A percentile compares a stretch with the other conserved stretches of the same genome.
Conservation (phyloP, 1,140 invertebrate genomes). For the Hydropsyche tenuis region DNA sequence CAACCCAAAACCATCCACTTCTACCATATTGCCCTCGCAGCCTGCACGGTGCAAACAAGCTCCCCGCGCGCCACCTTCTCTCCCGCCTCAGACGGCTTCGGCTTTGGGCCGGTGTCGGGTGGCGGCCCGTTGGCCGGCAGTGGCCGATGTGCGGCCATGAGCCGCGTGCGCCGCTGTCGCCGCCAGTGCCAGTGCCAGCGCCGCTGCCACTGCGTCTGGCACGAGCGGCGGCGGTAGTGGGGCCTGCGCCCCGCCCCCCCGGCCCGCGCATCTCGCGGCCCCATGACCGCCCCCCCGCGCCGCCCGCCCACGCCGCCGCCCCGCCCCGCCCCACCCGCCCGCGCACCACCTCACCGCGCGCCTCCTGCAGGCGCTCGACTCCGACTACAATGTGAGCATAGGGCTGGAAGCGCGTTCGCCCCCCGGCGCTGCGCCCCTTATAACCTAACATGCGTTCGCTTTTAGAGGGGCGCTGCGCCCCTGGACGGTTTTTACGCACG, state of each 20-base stretch:
- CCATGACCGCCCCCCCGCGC: not conserved
- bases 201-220: not conserved
- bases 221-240: not conserved
- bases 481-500: not conserved
- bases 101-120: not conserved
- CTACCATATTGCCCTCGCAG: too few relatives aligned
- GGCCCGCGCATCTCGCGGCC: not conserved
- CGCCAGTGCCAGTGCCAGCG: not conserved
- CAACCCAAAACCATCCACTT: too few relatives aligned
- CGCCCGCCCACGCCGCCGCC: not conserved
- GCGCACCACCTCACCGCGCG: constrained; percentile 28
- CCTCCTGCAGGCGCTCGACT: constrained; percentile 30
- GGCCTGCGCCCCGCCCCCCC: not conserved
- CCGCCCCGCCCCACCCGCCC: not conserved
- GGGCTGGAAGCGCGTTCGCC: not conserved
- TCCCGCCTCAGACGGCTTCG: not conserved
- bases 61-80: too few relatives aligned
- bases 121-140: constrained; percentile 12
- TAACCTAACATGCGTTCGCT: not conserved
- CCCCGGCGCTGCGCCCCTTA: not conserved
- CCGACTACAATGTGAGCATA: constrained; percentile 33
- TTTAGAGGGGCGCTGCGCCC: not conserved
- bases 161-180: constrained; percentile 1
- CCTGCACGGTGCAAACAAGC: too few relatives aligned
- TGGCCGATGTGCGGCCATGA: constrained; percentile 13